A percentile compares a stretch with the other conserved stretches of the same genome.
Evolutionary conservation across 2,113 vertebrate species (phyloP).

Genomic region (Cavia porcellus): DNA sequence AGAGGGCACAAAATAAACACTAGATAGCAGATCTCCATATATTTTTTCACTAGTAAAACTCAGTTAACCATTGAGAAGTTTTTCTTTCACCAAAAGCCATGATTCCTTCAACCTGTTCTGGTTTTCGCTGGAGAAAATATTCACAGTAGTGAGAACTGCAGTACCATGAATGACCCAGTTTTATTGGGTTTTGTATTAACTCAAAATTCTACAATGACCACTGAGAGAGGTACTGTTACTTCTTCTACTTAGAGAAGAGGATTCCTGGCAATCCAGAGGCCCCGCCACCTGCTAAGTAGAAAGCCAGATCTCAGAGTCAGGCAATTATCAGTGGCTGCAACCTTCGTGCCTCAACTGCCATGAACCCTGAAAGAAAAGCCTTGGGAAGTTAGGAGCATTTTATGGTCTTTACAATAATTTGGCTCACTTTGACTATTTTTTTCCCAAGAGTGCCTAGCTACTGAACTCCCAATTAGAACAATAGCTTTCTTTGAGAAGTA

Average conservation of each 20-base stretch:
- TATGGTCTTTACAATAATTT: not conserved
- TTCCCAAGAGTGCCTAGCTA: not conserved
- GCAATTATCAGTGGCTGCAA: not conserved
- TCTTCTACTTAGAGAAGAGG: not conserved
- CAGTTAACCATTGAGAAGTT: not conserved
- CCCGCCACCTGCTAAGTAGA: not conserved
- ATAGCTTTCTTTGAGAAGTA: constrained; percentile 24
- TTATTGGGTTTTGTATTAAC: not conserved
- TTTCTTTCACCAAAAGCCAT: not conserved
- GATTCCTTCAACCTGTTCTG: not conserved
- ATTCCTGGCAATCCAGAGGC: not conserved
- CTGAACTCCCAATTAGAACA: constrained; percentile 36
- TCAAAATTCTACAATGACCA: not conserved
- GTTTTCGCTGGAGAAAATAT: not conserved
- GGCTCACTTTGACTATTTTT: not conserved
- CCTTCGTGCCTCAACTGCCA: not conserved
- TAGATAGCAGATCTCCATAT: not conserved
- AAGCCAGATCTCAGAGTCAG: not conserved
- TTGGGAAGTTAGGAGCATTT: not conserved
- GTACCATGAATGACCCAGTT: not conserved
- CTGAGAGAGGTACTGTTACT: not conserved
- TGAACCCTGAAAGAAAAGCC: not conserved
- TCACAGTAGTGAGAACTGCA: not conserved
- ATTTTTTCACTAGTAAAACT: constrained; percentile 11
- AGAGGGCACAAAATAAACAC: not conserved